Evolutionary conservation across 2,113 vertebrate species (phyloP).

Genomic region (Cavia aperea): DNA sequence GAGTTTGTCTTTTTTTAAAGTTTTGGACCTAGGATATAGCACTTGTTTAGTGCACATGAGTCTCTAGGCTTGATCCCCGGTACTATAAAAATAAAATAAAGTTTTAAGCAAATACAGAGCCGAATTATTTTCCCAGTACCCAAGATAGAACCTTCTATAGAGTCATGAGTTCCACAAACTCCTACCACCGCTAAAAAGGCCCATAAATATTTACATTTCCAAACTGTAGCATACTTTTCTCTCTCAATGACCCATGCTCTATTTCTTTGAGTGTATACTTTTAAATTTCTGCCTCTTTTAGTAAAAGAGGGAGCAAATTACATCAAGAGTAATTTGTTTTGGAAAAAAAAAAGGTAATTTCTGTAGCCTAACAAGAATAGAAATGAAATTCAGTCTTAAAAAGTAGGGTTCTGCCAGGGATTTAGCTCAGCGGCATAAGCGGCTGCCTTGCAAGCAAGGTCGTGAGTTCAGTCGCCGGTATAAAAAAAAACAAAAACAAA

Average conservation of each 20-base stretch:
- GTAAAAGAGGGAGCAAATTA: slow-evolving; percentile 1
- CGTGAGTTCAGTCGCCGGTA: too few relatives aligned
- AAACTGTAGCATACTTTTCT: not conserved
- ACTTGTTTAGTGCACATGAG: not conserved
- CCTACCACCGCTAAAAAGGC: not conserved
- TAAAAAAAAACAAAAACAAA: too few relatives aligned
- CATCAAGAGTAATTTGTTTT: slow-evolving; percentile 21
- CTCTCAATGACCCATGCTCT: not conserved
- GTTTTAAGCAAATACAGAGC: not conserved
- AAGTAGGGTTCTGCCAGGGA: not conserved
- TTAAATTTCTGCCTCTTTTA: not conserved
- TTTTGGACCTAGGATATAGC: not conserved
- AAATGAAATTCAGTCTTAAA: slow-evolving; percentile 12
- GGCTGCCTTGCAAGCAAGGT: too few relatives aligned
- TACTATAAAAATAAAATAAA: not conserved
- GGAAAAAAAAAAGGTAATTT: not conserved
- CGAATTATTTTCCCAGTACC: not conserved
- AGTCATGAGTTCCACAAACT: not conserved
- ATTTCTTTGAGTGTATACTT: not conserved
- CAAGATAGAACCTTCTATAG: not conserved
- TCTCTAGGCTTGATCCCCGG: not conserved
- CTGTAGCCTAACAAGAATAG: not conserved
- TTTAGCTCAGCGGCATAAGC: too few relatives aligned
- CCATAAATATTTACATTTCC: not conserved
- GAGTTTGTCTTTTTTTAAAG: not conserved